These are phyloP conservation scores for Gandaritis pyraliata DNA, from an alignment of 2,888 invertebrate species.

Conservation along the genomic window DNA sequence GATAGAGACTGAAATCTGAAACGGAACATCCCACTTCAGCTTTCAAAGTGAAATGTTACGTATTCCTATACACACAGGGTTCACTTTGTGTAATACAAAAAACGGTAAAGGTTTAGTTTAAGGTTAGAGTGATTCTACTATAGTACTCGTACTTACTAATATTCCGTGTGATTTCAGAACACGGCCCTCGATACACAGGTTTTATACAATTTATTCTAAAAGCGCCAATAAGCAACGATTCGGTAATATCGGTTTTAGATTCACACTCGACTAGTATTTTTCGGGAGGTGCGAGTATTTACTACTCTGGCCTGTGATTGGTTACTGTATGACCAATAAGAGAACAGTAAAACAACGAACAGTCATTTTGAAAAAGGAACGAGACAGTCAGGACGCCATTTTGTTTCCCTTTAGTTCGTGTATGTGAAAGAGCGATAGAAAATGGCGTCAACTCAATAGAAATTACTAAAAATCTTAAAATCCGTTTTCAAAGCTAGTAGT, in stretches of 20 bases:
- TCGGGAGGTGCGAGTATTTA: conserved; percentile 48
- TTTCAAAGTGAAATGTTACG: too few relatives aligned
- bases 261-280: conserved; percentile 77
- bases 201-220: conserved; percentile 34
- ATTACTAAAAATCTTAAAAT: not conserved
- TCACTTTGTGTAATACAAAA: too few relatives aligned
- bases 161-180: conserved; percentile 4
- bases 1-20: too few relatives aligned
- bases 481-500: not conserved
- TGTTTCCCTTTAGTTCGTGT: not conserved
- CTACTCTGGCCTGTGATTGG: not conserved
- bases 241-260: conserved; percentile 63
- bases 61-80: too few relatives aligned
- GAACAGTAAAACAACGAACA: not conserved
- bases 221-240: conserved; percentile 43
- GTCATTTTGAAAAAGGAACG: not conserved
- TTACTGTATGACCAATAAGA: not conserved
- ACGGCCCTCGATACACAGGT: conserved; percentile 1
- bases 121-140: too few relatives aligned
- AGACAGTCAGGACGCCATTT: not conserved
- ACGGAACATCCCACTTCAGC: too few relatives aligned
- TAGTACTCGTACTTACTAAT: too few relatives aligned
- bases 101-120: too few relatives aligned
- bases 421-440: conserved; percentile 6
- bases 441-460: conserved; percentile 2